Percentiles rank a stretch among this genome's conserved stretches.
Evolutionary conservation across 2,888 invertebrate genomes (phyloP).

Genomic region (Xestoiulus laeticollis): DNA sequence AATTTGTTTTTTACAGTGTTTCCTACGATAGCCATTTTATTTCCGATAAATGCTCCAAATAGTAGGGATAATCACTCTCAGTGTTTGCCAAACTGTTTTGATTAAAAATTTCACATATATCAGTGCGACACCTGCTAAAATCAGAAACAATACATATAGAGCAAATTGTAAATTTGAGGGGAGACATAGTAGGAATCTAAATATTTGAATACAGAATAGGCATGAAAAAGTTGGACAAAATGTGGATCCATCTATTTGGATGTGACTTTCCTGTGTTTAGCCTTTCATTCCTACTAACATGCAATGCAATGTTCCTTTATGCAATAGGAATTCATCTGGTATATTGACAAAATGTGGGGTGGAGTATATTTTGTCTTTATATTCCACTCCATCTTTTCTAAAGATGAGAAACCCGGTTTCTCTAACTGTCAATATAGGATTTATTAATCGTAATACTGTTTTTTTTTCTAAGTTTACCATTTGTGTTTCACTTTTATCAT

Average conservation of each 20-base stretch:
- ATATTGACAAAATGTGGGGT: neutral
- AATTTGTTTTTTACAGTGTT: neutral
- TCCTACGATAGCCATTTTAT: neutral
- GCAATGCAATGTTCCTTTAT: neutral
- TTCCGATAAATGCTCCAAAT: neutral
- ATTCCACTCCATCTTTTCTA: neutral
- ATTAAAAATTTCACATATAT: neutral
- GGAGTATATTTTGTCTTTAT: neutral
- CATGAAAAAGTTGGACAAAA: neutral
- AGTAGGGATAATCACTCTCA: neutral
- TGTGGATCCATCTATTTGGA: neutral
- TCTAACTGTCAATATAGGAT: neutral
- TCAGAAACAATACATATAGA: neutral
- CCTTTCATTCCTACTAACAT: neutral
- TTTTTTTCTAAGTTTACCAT: neutral
- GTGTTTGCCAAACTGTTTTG: neutral
- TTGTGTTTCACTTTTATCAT: neutral
- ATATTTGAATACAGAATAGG: neutral
- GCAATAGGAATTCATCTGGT: neutral
- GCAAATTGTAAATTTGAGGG: neutral
- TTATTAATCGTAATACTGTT: neutral
- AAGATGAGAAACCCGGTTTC: neutral
- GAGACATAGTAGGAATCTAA: neutral
- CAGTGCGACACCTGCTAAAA: neutral
- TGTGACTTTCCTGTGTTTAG: neutral